Percentiles rank a stretch among this genome's conserved stretches.
Evolutionary conservation across 2,797 vertebrate species (phyloP).

Genomic region (Eremophila alpestris): DNA sequence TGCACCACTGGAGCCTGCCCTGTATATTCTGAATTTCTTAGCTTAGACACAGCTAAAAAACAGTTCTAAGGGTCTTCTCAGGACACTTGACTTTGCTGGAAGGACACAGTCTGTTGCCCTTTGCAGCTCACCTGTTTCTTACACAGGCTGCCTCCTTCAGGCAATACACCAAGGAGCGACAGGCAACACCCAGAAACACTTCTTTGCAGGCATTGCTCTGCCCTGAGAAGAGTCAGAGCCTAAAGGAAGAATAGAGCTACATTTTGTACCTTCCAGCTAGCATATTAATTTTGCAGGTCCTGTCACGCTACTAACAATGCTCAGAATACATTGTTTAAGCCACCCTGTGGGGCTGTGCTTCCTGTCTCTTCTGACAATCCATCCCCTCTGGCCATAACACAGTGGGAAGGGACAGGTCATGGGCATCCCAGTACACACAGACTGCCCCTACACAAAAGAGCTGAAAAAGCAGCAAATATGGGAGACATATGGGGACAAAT

Average conservation of each 20-base stretch:
- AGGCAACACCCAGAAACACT: not conserved
- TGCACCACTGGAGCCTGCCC: not conserved
- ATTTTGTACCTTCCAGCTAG: not conserved
- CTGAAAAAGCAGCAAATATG: not conserved
- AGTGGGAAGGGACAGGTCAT: not conserved
- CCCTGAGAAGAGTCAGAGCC: not conserved
- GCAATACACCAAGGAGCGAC: conserved; percentile 17
- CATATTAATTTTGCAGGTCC: conserved; percentile 25
- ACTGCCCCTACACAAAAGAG: not conserved
- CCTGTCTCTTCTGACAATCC: not conserved
- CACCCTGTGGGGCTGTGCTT: not conserved
- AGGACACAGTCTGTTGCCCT: not conserved
- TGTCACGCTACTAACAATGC: not conserved
- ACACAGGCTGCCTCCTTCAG: conserved; percentile 12
- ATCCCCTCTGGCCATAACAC: not conserved
- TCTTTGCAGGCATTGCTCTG: not conserved
- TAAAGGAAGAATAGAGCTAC: not conserved
- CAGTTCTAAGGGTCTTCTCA: not conserved
- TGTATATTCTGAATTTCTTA: not conserved
- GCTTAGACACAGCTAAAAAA: not conserved
- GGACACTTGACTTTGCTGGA: not conserved
- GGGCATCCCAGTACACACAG: not conserved
- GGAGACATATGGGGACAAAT: not conserved
- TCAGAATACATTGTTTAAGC: not conserved
- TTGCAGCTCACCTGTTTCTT: not conserved